Evolutionary conservation across 2,797 vertebrate genomes (phyloP), one percentile per base, ranked within the genome.

Genomic region (Tangara arthus): DNA sequence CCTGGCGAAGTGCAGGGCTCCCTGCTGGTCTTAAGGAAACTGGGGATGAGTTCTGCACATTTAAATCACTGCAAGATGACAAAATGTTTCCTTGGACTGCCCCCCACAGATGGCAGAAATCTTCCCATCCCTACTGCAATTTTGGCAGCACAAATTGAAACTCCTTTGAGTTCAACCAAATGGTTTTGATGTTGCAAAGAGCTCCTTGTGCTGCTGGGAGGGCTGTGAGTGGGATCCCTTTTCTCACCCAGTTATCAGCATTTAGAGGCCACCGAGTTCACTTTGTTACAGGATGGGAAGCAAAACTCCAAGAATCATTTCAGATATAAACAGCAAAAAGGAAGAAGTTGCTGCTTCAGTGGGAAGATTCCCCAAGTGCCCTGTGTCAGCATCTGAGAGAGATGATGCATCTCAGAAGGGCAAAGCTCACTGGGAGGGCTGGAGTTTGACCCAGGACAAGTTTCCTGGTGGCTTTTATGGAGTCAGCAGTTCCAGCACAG

Each of bases 71-170:
- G 52, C 6, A 20, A 76, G 55, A 83, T 82, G 82, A 86, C 50
- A 90, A 86, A 93, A 79, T 35, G 90, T 76, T 86, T 94, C 70
- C 94, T 76, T 66, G 55, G 77, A 53, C 59, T 79, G n/a, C 3
- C 32, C 24, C 30, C 18, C 44, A 5, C 21, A 8, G 34, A 2
- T 46, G 66, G 77, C 28, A 88, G 63, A 75, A 95, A 39, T 15
- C 69, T 39, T 86, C 65, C 82, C 28, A 63, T 42, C 72, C 34
- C 55, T 20, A 6, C 27, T 50, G 72, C 64, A 86, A 47, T 20
- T 59, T 11, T 60, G 66, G 66, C 59, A 92, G 61, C 46, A 80
- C 46, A 56, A 71, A 60, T 22, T 41, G 61, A 89, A 89, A 89
- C 30, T 72, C 60, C n/a, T 50, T 46, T 60, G 14, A 69, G 53